Percentiles rank a stretch among this genome's conserved stretches.
phyloP scores from a whole-genome alignment of 2,797 vertebrate genomes.

The Podargus strigoides region DNA sequence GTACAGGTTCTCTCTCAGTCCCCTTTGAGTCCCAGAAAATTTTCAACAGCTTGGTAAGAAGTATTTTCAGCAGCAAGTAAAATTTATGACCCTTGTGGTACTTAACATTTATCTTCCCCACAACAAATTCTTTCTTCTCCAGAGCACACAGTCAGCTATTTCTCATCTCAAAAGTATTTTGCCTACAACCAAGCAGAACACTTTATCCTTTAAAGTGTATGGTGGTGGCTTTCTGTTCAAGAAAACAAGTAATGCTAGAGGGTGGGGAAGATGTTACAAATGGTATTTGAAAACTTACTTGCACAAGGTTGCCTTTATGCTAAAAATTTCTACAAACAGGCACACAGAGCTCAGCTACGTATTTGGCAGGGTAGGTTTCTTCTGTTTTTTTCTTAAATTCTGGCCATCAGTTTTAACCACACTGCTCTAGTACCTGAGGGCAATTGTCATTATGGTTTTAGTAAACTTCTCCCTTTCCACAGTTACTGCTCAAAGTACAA shows the following conservation, averaged over 20 bases:
- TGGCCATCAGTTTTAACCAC: not conserved
- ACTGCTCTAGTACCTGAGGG: not conserved
- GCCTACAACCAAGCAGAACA: slow-evolving; percentile 13
- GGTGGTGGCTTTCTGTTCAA: not conserved
- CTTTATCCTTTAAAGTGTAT: not conserved
- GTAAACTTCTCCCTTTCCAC: not conserved
- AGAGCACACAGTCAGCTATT: not conserved
- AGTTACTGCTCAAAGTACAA: not conserved
- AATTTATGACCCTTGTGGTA: slow-evolving; percentile 21
- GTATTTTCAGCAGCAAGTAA: slow-evolving; percentile 1
- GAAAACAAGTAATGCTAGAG: not conserved
- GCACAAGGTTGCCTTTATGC: not conserved
- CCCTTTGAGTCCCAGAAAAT: not conserved
- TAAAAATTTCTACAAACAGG: not conserved
- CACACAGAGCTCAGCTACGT: not conserved
- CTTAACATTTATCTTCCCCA: not conserved
- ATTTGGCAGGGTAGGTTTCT: not conserved
- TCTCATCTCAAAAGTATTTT: slow-evolving; percentile 7
- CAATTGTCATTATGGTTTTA: not conserved
- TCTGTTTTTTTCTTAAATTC: not conserved
- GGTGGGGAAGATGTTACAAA: not conserved
- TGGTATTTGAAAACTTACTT: not conserved
- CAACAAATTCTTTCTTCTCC: slow-evolving; percentile 8
- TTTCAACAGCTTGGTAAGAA: not conserved
- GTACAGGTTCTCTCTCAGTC: not conserved